Conservation (phyloP, 2,113 vertebrate species). For the Columba janthina region DNA sequence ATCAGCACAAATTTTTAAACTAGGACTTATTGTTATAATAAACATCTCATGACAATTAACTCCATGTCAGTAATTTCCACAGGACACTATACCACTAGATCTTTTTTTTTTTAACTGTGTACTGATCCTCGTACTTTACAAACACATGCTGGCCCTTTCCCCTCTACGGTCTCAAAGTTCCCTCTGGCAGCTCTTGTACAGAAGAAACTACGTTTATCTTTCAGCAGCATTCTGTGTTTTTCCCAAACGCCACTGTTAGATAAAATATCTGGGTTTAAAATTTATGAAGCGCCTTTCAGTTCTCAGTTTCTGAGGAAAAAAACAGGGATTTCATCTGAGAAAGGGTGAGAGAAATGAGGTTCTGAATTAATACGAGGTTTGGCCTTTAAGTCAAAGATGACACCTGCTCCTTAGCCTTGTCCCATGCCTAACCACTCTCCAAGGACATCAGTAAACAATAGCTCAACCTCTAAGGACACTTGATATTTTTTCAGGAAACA, state of each 20-base stretch:
- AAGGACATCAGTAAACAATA: accelerated
- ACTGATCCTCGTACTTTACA: background rate
- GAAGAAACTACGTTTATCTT: background rate
- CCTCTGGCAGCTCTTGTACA: accelerated
- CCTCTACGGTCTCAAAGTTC: background rate
- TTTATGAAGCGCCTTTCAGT: background rate
- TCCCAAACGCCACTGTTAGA: background rate
- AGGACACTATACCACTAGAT: background rate
- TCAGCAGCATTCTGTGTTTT: background rate
- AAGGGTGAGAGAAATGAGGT: background rate
- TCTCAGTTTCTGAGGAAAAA: background rate
- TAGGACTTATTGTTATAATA: background rate
- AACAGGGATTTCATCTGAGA: background rate
- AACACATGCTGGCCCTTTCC: background rate
- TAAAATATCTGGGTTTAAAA: background rate
- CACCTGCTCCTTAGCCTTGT: background rate
- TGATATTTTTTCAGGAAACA: background rate
- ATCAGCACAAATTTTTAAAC: background rate
- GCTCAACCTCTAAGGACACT: background rate
- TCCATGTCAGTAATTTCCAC: background rate
- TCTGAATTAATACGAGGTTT: accelerated
- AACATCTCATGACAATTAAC: background rate
- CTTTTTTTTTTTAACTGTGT: background rate
- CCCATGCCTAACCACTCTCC: background rate
- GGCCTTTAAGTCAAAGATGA: background rate